These are phyloP conservation scores for Florisuga fusca DNA, from an alignment of 2,797 vertebrate species.

Conservation along the genomic window DNA sequence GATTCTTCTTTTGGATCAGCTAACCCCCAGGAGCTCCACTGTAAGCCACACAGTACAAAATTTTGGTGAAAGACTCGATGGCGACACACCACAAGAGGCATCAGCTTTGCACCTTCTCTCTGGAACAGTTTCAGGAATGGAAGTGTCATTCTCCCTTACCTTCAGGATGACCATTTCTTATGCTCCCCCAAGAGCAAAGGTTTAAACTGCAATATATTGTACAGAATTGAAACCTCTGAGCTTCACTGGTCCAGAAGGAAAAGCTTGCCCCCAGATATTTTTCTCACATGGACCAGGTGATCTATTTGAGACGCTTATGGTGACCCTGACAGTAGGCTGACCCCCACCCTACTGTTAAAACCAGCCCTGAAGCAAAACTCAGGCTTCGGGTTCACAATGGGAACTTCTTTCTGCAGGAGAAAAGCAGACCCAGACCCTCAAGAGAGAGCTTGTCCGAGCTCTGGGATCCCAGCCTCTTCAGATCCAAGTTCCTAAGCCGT, in stretches of 20 bases:
- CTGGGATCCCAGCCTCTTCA: not conserved
- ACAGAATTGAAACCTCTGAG: not conserved
- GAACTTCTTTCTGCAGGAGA: not conserved
- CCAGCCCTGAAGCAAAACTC: not conserved
- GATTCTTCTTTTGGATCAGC: not conserved
- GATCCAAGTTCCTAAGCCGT: not conserved
- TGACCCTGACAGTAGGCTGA: no score
- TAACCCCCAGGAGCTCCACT: not conserved
- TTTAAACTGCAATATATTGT: not conserved
- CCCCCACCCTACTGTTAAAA: not conserved
- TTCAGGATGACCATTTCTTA: not conserved
- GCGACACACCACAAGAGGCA: rapidly evolving
- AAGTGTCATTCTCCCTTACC: not conserved
- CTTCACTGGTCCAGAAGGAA: not conserved
- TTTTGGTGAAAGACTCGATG: not conserved
- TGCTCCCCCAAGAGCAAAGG: not conserved
- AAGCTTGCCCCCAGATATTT: not conserved
- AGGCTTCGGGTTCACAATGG: not conserved
- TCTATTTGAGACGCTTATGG: not conserved
- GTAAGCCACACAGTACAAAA: not conserved
- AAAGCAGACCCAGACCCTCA: not conserved
- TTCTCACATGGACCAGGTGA: not conserved
- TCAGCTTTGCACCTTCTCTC: not conserved
- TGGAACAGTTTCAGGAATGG: not conserved
- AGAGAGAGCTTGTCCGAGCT: not conserved